Base-by-base conservation (phyloP, 1,140 invertebrate genomes). In the Cepaea nemoralis region DNA sequence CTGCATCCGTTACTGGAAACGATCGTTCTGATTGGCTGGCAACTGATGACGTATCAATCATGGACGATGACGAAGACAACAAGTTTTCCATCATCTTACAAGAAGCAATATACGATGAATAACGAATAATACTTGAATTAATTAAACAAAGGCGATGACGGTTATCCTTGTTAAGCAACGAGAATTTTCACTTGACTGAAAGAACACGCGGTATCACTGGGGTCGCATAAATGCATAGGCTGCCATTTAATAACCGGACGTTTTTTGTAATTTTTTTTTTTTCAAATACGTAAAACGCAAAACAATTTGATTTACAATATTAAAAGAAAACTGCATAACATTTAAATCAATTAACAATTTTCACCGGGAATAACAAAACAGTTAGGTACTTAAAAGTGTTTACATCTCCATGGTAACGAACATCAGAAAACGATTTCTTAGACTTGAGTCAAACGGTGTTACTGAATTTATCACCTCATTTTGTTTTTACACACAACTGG, bases 21-120 rank as follows among this genome's bases (percentile, higher is more conserved):
- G 33, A 22, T 22, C 75, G 31, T 16, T 77, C 75, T n/a, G 48
- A 39, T n/a, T 59, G 48, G 55, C 55, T 66, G 55, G 50, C 22
- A 16, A 66, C 33, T 42, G 48, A 66, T 33, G 75, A 35, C 33
- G 75, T 77, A 12, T 77, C 75, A 77, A 77, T 77, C 75, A 63
- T 37, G 31, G 48, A 39, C 22, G 75, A 77, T 39, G 75, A 77
- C 50, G 50, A 8, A 8, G 40, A 55, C 33, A 77, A 50, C 50
- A 77, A 39, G 40, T 77, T 77, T 77, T 77, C 75, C 75, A 77
- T 77, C 75, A 77, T 77, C n/a, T 77, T 33, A 6, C 31, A n/a
- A 35, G 16, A 1, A 39, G 1, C n/a, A 3, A 14, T 48, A 24
- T 74, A 6, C 8, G 3, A 40, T 27, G n/a, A 33, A 19, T 0